phyloP scores from a whole-genome alignment of 2,888 invertebrate genomes.

The Eurois occulta region DNA sequence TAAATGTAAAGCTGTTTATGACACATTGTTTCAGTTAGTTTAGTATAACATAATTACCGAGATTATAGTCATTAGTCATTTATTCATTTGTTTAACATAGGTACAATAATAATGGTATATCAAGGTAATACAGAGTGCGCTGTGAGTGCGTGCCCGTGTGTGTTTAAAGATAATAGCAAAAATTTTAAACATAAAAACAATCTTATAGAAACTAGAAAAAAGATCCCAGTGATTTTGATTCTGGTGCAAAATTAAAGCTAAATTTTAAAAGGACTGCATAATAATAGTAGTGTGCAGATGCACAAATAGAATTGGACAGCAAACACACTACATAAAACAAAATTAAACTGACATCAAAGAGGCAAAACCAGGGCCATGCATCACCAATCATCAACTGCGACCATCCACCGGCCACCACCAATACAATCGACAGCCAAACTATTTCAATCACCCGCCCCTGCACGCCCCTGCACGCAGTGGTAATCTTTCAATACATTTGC shows the following conservation, averaged over 20 bases:
- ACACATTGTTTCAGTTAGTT: conserved; percentile 2
- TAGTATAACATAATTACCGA: background rate
- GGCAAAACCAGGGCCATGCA: background rate
- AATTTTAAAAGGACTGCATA: background rate
- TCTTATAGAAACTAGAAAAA: background rate
- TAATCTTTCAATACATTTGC: conserved; percentile 68
- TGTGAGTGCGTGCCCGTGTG: too few relatives aligned
- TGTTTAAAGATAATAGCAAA: too few relatives aligned
- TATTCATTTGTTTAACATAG: too few relatives aligned
- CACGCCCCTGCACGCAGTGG: conserved; percentile 18
- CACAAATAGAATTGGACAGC: background rate
- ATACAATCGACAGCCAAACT: conserved; percentile 30
- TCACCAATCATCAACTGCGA: background rate
- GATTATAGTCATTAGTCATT: background rate
- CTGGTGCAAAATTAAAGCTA: background rate
- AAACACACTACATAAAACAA: background rate
- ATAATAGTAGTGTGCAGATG: background rate
- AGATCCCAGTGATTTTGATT: background rate
- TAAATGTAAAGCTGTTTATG: conserved; percentile 39
- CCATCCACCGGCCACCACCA: background rate
- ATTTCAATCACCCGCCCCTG: conserved; percentile 56
- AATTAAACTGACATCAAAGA: background rate
- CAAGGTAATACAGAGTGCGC: too few relatives aligned
- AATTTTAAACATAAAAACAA: too few relatives aligned
- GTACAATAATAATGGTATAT: too few relatives aligned